Percentiles rank a stretch among this genome's conserved stretches.
These are phyloP conservation scores for Tylochromis polylepis DNA, from an alignment of 2,113 vertebrate species.

Conservation along the genomic window DNA sequence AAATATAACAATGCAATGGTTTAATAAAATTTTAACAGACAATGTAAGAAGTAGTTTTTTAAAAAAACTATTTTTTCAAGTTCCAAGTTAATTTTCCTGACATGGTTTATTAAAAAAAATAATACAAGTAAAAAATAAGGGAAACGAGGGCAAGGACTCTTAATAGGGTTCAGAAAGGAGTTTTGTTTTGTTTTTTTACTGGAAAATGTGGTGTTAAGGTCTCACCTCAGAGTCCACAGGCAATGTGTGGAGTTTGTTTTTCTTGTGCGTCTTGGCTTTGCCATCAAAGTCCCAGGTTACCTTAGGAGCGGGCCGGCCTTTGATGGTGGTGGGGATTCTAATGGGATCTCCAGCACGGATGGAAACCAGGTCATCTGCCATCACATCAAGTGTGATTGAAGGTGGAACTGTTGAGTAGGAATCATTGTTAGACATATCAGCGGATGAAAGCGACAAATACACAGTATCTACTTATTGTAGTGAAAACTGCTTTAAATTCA, in stretches of 20 bases:
- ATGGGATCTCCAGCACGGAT: slow-evolving; percentile 85
- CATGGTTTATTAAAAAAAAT: neutral
- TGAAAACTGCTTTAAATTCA: neutral
- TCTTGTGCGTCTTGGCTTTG: slow-evolving; percentile 85
- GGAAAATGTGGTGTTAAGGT: neutral
- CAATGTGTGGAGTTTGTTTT: slow-evolving; percentile 87
- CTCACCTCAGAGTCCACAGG: slow-evolving; percentile 82
- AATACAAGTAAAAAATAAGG: neutral
- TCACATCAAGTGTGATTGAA: slow-evolving; percentile 82
- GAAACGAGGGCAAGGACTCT: neutral
- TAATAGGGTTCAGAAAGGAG: neutral
- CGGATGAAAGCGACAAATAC: neutral
- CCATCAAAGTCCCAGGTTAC: slow-evolving; percentile 94
- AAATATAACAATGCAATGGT: neutral
- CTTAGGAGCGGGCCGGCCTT: slow-evolving; percentile 89
- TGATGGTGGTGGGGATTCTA: slow-evolving; percentile 87
- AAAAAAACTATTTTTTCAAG: no score
- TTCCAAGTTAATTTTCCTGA: no score
- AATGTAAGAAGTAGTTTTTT: neutral
- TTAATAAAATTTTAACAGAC: neutral
- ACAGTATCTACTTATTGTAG: neutral
- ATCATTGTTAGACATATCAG: neutral
- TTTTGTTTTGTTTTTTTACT: no score
- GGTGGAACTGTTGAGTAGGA: slow-evolving; percentile 78
- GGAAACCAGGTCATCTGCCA: slow-evolving; percentile 81